Percentiles rank a stretch among this genome's conserved stretches.
phyloP scores from a whole-genome alignment of 2,113 vertebrate genomes.

The Burhinus oedicnemus region DNA sequence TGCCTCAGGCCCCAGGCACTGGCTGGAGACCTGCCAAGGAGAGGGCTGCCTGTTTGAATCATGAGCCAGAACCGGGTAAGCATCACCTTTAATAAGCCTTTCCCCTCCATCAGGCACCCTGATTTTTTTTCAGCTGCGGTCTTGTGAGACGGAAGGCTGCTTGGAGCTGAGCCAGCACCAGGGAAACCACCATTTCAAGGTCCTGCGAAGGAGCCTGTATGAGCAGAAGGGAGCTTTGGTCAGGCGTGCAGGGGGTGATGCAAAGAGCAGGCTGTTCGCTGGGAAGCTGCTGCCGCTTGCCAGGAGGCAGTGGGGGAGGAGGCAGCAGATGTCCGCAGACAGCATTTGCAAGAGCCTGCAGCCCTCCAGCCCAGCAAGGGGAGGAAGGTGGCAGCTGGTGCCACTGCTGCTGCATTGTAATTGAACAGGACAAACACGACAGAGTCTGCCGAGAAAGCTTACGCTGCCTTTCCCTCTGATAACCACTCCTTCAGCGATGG shows the following conservation, averaged over 20 bases:
- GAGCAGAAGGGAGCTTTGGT: constrained; percentile 36
- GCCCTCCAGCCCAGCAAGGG: background rate
- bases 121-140: background rate
- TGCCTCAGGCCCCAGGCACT: background rate
- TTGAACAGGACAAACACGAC: background rate
- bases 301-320: constrained; percentile 51
- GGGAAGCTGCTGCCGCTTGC: constrained; percentile 50
- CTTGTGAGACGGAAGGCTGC: constrained; percentile 3
- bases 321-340: constrained; percentile 63
- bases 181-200: constrained; percentile 44
- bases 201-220: constrained; percentile 17
- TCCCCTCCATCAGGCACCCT: constrained; percentile 9
- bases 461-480: background rate
- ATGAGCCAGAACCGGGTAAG: background rate
- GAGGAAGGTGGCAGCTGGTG: constrained; percentile 24
- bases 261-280: constrained; percentile 20
- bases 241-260: background rate
- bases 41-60: background rate
- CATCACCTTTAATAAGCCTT: constrained; percentile 34
- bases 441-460: background rate
- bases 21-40: constrained; percentile 19
- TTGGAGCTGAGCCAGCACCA: background rate
- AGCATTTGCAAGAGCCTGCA: constrained; percentile 27
- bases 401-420: constrained; percentile 11
- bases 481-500: rapidly evolving